Percentiles rank a stretch among this genome's conserved stretches.
phyloP scores from a whole-genome alignment of 2,888 invertebrate genomes.

The Mechanitis mazaeus region DNA sequence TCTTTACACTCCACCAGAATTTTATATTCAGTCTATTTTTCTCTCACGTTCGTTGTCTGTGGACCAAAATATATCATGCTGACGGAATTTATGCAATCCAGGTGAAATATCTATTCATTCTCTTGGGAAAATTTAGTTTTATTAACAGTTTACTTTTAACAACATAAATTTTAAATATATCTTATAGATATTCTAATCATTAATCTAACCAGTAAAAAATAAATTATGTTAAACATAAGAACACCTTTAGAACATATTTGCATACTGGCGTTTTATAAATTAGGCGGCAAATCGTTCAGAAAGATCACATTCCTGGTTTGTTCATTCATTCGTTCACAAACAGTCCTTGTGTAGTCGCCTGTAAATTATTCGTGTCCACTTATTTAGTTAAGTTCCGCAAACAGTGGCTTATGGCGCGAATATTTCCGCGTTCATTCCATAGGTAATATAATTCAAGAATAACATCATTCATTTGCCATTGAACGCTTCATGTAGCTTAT shows the following conservation, averaged over 20 bases:
- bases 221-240: neutral
- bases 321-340: conserved; percentile 2
- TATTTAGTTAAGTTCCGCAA: conserved; percentile 15
- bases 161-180: too few relatives aligned
- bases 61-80: conserved; percentile 1
- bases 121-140: too few relatives aligned
- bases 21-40: neutral
- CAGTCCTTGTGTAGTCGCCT: conserved; percentile 11
- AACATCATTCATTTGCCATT: neutral
- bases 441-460: neutral
- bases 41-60: neutral
- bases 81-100: neutral
- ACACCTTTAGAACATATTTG: neutral
- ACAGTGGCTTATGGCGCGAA: neutral
- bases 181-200: too few relatives aligned
- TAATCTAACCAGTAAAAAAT: too few relatives aligned
- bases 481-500: neutral
- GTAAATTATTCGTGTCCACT: conserved; percentile 24
- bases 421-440: conserved; percentile 6
- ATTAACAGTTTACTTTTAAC: too few relatives aligned
- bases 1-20: neutral
- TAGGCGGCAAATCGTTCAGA: conserved; percentile 2
- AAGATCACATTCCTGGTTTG: conserved; percentile 1
- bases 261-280: neutral
- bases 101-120: too few relatives aligned